Conservation (phyloP, 1,140 invertebrate species). For the Drosophila kohkoa region DNA sequence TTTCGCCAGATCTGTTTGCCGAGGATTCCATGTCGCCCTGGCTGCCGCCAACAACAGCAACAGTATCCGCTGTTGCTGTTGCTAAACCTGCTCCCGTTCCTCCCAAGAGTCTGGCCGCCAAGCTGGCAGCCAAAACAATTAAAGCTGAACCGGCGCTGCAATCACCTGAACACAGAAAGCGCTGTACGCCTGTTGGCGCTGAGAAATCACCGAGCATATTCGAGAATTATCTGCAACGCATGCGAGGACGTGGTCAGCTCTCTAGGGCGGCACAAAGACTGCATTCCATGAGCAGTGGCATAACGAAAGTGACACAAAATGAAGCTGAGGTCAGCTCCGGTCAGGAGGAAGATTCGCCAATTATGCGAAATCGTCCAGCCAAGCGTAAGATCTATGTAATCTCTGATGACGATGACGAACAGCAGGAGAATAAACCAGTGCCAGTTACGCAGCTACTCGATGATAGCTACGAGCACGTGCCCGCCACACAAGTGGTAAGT, state of each 20-base stretch:
- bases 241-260: slow-evolving; percentile 59
- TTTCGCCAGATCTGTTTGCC: slow-evolving; percentile 66
- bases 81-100: neutral
- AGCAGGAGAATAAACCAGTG: neutral
- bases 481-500: slow-evolving; percentile 66
- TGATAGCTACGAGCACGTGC: slow-evolving; percentile 50
- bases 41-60: slow-evolving; percentile 29
- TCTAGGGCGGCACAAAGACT: slow-evolving; percentile 51
- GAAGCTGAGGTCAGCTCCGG: neutral
- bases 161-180: slow-evolving; percentile 35
- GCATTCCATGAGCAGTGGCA: slow-evolving; percentile 41
- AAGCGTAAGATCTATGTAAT: slow-evolving; percentile 72
- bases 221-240: slow-evolving; percentile 66
- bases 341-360: slow-evolving; percentile 58
- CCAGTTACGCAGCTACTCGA: slow-evolving; percentile 31
- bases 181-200: neutral
- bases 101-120: slow-evolving; percentile 54
- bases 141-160: neutral
- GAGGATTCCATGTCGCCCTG: slow-evolving; percentile 62
- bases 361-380: slow-evolving; percentile 42
- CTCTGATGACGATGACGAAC: slow-evolving; percentile 48
- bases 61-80: neutral
- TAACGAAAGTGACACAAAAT: neutral
- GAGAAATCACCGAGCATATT: slow-evolving; percentile 76
- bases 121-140: slow-evolving; percentile 53